Conservation (phyloP, 1,140 invertebrate genomes). For the Lepeophtheirus salmonis region DNA sequence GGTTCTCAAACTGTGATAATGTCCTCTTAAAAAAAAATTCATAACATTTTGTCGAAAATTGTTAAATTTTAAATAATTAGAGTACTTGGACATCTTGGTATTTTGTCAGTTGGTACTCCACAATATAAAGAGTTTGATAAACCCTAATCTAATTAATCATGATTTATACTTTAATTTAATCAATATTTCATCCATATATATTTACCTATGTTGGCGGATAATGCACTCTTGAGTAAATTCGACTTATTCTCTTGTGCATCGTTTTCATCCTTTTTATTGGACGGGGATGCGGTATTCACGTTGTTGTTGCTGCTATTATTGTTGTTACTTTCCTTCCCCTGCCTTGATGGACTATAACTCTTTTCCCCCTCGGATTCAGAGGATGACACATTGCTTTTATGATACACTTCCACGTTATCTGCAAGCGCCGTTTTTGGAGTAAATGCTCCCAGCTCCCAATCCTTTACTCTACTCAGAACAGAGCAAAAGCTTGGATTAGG, state of each 20-base stretch:
- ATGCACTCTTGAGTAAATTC: not conserved
- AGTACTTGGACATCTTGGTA: no score
- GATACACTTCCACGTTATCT: constrained; percentile 13
- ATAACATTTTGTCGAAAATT: no score
- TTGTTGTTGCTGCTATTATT: no score
- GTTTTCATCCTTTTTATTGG: not conserved
- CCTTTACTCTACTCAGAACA: constrained; percentile 17
- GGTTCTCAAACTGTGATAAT: no score
- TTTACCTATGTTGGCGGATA: not conserved
- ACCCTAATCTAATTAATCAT: no score
- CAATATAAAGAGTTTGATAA: no score
- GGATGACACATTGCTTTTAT: not conserved
- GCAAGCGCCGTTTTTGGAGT: constrained; percentile 18
- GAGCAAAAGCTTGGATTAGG: constrained; percentile 17
- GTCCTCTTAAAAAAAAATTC: no score
- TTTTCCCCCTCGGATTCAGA: not conserved
- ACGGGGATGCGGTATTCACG: no score
- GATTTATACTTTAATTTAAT: no score
- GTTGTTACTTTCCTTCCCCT: not conserved
- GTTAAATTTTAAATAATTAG: no score
- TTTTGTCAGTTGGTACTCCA: no score
- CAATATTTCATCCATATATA: no score
- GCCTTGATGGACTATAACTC: not conserved
- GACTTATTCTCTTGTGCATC: not conserved
- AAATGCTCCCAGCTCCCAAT: constrained; percentile 19